Base-by-base conservation (phyloP, 2,113 vertebrate genomes). In the Corydoras sp. region DNA sequence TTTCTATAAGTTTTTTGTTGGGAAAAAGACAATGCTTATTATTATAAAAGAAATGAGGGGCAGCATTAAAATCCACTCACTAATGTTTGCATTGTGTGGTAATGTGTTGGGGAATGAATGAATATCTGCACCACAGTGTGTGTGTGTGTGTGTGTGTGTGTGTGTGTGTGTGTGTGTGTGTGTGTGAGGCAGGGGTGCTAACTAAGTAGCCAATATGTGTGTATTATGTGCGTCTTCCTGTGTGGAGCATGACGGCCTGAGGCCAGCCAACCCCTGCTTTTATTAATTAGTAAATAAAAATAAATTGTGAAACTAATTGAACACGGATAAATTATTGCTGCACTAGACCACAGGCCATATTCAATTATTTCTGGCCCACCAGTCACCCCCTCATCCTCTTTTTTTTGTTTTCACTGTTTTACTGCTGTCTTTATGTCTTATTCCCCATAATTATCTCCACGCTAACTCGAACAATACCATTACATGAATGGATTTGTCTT, bases 261-360 rank as follows among this genome's bases (percentile, higher is more conserved):
- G 80, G 88, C 86, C 80, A 80, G 83, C 80, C 85, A 86, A 86
- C 81, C 81, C 60, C 81, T 81, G 87, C 83, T 88, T 85, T 85
- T 84, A 89, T 89, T 90, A 88, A 91, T 90, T 89, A 88, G 84
- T 87, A 90, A 90, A 90, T 91, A 89, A 89, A 90, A 90, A 91
- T 86, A 83, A 91, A 90, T 87, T 85, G 88, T 88, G 83, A 88
- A 91, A 88, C 86, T 89, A 90, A 90, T 89, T 90, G 88, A 88
- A 89, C 87, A 82, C 84, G 82, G 84, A 83, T 86, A 86, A 90
- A 89, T 88, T 81, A 89, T 88, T 89, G 85, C 79, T 79, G 84
- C 58, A 60, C 65, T 79, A 81, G 79, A 88, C 88, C 87, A 88
- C 82, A 83, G 88, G 87, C 88, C 83, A 86, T 85, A 88, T 87